phyloP scores from a whole-genome alignment of 2,113 vertebrate species.

The Bucco capensis region DNA sequence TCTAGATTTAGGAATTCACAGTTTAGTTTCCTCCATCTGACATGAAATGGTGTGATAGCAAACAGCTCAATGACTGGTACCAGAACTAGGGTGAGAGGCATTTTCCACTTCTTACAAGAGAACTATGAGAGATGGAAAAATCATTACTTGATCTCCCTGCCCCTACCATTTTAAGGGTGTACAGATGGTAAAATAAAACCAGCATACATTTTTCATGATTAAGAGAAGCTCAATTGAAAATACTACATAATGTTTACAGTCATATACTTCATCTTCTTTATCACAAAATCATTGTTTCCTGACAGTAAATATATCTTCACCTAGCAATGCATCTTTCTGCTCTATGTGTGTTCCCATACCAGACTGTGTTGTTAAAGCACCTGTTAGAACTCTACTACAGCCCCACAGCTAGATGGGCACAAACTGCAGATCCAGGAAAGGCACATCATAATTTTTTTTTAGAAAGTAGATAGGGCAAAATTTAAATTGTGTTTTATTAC shows the following conservation, averaged over 20 bases:
- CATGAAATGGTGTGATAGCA: neutral
- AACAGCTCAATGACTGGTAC: neutral
- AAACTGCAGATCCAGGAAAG: slow-evolving; percentile 26
- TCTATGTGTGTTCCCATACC: neutral
- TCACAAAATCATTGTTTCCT: slow-evolving; percentile 21
- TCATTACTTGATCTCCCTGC: neutral
- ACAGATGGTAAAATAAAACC: neutral
- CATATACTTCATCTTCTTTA: slow-evolving; percentile 37
- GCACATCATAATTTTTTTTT: neutral
- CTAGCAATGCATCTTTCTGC: neutral
- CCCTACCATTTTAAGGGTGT: neutral
- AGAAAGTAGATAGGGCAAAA: neutral
- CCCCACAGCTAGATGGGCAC: neutral
- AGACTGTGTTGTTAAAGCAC: neutral
- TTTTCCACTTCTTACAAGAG: neutral
- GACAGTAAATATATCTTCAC: neutral
- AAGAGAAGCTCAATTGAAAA: slow-evolving; percentile 43
- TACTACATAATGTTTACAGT: slow-evolving; percentile 18
- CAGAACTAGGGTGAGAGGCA: neutral
- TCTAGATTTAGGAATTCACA: slow-evolving; percentile 9
- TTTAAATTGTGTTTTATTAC: slow-evolving; percentile 7
- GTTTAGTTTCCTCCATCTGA: neutral
- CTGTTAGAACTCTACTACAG: neutral
- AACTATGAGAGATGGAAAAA: neutral
- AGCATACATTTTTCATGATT: slow-evolving; percentile 42